Evolutionary conservation across 1,140 invertebrate genomes (phyloP).

Genomic region (Calosoma granatense): DNA sequence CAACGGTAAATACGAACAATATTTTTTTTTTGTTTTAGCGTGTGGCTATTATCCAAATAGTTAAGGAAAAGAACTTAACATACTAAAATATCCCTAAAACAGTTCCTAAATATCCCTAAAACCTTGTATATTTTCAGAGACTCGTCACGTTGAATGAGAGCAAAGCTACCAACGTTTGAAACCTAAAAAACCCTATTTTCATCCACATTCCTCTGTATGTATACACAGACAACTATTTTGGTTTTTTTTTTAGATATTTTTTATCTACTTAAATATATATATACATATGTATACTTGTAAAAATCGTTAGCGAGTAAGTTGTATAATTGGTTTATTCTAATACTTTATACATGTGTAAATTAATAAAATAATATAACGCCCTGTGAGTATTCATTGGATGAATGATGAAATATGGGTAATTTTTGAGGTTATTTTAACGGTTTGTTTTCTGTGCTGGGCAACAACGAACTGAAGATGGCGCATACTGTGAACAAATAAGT

Average conservation of each 20-base stretch:
- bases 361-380: neutral
- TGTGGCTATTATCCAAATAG: neutral
- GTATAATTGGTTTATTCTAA: no score
- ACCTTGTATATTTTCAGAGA: neutral
- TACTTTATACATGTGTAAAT: constrained; percentile 6
- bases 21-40: constrained; percentile 1
- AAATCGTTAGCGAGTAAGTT: no score
- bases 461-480: neutral
- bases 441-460: neutral
- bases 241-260: no score
- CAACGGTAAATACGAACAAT: neutral
- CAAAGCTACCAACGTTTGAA: no score
- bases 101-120: neutral
- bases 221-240: no score
- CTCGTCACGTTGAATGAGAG: neutral
- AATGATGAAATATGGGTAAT: no score
- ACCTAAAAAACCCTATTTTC: no score
- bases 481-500: neutral
- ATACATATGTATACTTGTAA: no score
- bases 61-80: neutral
- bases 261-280: no score
- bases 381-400: neutral
- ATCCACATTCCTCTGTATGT: no score
- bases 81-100: neutral
- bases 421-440: neutral